These are phyloP conservation scores for Platichthys stellatus DNA, from an alignment of 2,113 vertebrate species.

Conservation along the genomic window DNA sequence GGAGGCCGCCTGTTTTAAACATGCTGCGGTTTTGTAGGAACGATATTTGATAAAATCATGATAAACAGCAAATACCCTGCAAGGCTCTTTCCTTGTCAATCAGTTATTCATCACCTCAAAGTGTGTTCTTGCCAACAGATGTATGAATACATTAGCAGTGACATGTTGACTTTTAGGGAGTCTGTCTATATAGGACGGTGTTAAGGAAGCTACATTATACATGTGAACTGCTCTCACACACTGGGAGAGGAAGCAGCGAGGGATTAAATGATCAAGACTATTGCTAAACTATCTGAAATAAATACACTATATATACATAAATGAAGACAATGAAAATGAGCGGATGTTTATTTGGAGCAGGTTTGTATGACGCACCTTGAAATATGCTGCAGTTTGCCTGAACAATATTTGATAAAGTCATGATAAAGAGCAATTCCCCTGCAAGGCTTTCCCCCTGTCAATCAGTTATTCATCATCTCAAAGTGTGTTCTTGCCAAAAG, in stretches of 20 bases:
- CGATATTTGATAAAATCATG: slow-evolving; percentile 23
- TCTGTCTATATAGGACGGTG: not conserved
- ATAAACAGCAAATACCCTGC: slow-evolving; percentile 10
- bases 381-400: slow-evolving; percentile 2
- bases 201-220: not conserved
- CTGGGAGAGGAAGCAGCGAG: not conserved
- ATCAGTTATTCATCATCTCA: slow-evolving; percentile 31
- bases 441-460: slow-evolving; percentile 30
- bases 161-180: slow-evolving; percentile 66
- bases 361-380: not conserved
- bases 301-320: no score
- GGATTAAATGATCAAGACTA: not conserved
- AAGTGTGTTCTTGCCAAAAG: slow-evolving; percentile 26
- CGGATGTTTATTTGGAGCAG: no score
- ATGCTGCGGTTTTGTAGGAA: slow-evolving; percentile 7
- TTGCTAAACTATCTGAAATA: no score
- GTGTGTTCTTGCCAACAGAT: slow-evolving; percentile 28
- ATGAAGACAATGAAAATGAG: no score
- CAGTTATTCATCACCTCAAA: slow-evolving; percentile 27
- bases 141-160: slow-evolving; percentile 60
- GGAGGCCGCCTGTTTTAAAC: not conserved
- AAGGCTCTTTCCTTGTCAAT: slow-evolving; percentile 33
- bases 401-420: slow-evolving; percentile 30
- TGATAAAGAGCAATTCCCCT: not conserved
- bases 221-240: not conserved